Evolutionary conservation across 2,888 invertebrate species (phyloP), one percentile per base, ranked within the genome.

Genomic region (Ornithoptera alexandrae): DNA sequence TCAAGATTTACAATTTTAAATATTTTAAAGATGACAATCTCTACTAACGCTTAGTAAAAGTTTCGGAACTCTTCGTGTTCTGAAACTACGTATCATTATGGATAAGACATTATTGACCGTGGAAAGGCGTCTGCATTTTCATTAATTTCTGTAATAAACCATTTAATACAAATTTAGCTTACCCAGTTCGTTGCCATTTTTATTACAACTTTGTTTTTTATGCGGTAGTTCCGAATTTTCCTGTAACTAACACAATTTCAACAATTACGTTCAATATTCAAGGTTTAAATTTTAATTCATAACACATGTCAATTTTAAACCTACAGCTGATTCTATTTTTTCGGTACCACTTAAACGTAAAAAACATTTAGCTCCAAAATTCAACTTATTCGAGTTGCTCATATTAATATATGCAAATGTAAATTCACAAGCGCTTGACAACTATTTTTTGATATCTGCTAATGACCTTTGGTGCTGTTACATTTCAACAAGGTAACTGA

Each of bases 351-450:
- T 69, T 24, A 57, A 61, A 46, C 20, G 61, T 17, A 61, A 61
- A 60, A 65, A 20, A 20, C 56, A 57, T 22, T 56, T 57, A 39
- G 62, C 42, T 65, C 30, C 61, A 24, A 57, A 57, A 61, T 69
- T 61, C 57, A 65, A 62, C 46, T 42, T 17, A 36, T 69, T 46
- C 57, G 65, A 62, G 30, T 57, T 62, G 20, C 8, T 46, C 42
- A 30, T 24, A 18, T 57, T 57, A 30, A 65, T 57, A 62, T 69
- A 69, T 46, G 69, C 46, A 69, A 61, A 65, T 39, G 61, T 42
- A 24, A 65, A 39, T 39, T 36, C 39, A 46, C 30, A 58, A 58
- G 36, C 66, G 17, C 65, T 53, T 61, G 10, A 30, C 42, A 24
- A 68, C 59, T 64, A 39, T 67, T 67, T 39, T 39, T 24, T 58